Percentiles rank a stretch among this genome's conserved stretches.
phyloP scores from a whole-genome alignment of 2,113 vertebrate species.

The Daboia siamensis region DNA sequence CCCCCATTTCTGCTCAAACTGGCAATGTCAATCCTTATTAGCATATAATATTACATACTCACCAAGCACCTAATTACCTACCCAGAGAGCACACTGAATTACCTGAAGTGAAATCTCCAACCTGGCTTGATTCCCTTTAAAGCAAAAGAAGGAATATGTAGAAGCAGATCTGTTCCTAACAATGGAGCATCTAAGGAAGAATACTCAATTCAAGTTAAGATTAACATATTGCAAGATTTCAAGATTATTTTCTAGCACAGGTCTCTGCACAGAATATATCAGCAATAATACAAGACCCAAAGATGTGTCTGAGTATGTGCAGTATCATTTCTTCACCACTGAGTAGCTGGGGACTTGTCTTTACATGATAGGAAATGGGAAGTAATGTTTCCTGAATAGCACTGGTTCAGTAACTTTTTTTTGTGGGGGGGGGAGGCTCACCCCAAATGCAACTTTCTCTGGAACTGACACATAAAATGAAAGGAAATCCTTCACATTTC shows the following conservation, averaged over 20 bases:
- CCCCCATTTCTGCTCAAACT: background rate
- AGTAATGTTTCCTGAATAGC: background rate
- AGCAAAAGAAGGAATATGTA: background rate
- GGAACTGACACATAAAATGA: background rate
- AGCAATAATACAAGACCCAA: background rate
- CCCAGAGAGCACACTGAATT: background rate
- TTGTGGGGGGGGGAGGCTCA: background rate
- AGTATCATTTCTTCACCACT: background rate
- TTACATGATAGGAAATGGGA: background rate
- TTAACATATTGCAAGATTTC: background rate
- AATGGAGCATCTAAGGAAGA: background rate
- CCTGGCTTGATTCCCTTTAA: background rate
- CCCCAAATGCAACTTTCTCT: background rate
- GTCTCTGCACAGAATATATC: background rate
- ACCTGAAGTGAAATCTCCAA: background rate
- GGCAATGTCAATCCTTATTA: conserved; percentile 11
- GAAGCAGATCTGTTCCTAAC: no score
- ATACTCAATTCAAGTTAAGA: background rate
- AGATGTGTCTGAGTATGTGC: background rate
- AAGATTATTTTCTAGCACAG: background rate
- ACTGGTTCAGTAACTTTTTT: background rate
- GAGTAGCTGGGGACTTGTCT: background rate
- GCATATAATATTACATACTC: conserved; percentile 3
- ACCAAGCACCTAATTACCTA: conserved; percentile 8
- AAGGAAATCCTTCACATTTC: background rate